Conservation (phyloP, 2,113 vertebrate species). For the Jaculus jaculus region DNA sequence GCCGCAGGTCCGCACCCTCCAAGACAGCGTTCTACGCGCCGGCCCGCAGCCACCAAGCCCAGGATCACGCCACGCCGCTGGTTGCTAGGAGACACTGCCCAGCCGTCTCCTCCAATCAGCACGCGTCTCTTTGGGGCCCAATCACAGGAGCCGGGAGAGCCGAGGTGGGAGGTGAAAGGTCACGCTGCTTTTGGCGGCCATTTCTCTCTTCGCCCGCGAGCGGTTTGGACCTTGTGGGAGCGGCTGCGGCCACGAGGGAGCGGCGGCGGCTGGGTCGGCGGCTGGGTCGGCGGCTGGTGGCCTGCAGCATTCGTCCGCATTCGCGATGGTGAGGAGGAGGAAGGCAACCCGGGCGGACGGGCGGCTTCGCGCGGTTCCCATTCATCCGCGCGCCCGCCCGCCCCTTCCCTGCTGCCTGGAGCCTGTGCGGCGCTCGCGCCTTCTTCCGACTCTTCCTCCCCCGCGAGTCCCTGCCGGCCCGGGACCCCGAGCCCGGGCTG, state of each 20-base stretch:
- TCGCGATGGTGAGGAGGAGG: constrained; percentile 67
- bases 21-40: accelerated
- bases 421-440: background rate
- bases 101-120: constrained; percentile 49
- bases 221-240: accelerated
- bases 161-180: constrained; percentile 61
- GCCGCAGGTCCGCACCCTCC: too few species aligned
- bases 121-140: background rate
- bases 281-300: background rate
- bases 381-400: constrained; percentile 52
- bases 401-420: background rate
- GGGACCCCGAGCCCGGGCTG: background rate
- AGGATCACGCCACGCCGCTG: accelerated
- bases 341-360: background rate
- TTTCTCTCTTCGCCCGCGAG: constrained; percentile 27
- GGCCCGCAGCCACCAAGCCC: accelerated
- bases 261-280: background rate
- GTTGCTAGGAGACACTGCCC: background rate
- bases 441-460: background rate
- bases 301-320: background rate
- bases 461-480: background rate
- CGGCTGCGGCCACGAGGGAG: background rate
- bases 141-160: background rate
- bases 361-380: constrained; percentile 12
- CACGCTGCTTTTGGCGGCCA: constrained; percentile 67